Conservation (phyloP, 1,140 invertebrate genomes). For the Diprion similis region DNA sequence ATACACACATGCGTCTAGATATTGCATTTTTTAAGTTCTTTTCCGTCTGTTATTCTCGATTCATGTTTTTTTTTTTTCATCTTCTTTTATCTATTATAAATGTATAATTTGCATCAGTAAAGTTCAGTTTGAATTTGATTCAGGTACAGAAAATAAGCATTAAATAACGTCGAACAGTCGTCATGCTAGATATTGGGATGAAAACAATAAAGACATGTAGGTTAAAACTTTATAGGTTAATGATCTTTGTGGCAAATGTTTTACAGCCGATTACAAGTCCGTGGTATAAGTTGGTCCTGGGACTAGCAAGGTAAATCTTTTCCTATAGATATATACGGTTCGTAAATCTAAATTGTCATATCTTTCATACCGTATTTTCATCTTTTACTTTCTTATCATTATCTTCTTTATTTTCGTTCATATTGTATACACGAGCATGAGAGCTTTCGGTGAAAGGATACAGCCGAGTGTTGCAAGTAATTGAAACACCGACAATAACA, state of each 20-base stretch:
- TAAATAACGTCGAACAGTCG: background rate
- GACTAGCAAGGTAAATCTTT: background rate
- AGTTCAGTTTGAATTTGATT: too few species aligned
- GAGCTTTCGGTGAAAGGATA: too few species aligned
- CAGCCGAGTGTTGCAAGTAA: too few species aligned
- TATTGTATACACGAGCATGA: too few species aligned
- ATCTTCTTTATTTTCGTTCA: too few species aligned
- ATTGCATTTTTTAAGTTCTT: too few species aligned
- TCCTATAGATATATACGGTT: background rate
- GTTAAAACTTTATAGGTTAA: background rate
- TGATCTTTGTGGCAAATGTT: constrained; percentile 1
- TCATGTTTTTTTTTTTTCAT: constrained; percentile 13
- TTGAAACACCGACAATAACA: too few species aligned
- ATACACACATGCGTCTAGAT: too few species aligned
- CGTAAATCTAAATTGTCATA: background rate
- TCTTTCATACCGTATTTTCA: too few species aligned
- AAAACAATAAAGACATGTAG: background rate
- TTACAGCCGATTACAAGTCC: constrained; percentile 2
- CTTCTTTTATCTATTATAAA: background rate
- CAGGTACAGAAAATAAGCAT: background rate
- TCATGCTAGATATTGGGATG: background rate
- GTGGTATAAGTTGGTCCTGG: constrained; percentile 3
- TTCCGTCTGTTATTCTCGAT: too few species aligned
- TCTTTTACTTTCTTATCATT: too few species aligned
- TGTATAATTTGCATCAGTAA: too few species aligned